Conservation (phyloP, 2,113 vertebrate species). For the Rostratula benghalensis region DNA sequence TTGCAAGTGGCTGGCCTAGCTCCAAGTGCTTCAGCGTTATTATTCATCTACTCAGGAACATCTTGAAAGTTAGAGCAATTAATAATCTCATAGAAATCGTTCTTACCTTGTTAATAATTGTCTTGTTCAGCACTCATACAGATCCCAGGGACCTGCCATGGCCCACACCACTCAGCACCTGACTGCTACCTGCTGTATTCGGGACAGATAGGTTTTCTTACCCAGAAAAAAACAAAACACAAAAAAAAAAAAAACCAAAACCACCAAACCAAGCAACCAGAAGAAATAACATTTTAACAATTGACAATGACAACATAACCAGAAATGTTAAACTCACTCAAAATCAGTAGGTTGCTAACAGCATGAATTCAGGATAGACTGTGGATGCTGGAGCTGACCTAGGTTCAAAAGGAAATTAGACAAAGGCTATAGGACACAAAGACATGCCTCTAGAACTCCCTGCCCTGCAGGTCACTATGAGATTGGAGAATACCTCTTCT, state of each 20-base stretch:
- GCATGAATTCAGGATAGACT: not conserved
- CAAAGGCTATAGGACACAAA: not conserved
- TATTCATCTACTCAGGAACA: not conserved
- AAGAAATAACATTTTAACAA: not conserved
- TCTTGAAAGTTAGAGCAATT: not conserved
- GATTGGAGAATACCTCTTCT: not conserved
- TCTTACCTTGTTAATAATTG: not conserved
- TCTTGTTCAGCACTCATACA: not conserved
- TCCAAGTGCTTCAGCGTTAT: not conserved
- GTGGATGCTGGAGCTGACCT: not conserved
- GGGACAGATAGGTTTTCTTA: not conserved
- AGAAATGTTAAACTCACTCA: not conserved
- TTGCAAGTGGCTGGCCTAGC: not conserved
- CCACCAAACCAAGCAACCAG: not conserved
- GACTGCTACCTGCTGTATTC: not conserved
- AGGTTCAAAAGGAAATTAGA: not conserved
- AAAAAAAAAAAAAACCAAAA: no score
- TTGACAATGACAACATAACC: not conserved
- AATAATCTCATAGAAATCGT: not conserved
- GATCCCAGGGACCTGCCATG: not conserved
- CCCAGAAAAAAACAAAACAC: not conserved
- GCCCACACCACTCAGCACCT: not conserved
- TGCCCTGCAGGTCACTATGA: not conserved
- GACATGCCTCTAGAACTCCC: not conserved
- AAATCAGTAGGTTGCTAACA: not conserved